Evolutionary conservation across 30 jellyfish, hydroid and myxozoan species (phyloP).

Genomic region (Chrysaora quinquecirrha): DNA sequence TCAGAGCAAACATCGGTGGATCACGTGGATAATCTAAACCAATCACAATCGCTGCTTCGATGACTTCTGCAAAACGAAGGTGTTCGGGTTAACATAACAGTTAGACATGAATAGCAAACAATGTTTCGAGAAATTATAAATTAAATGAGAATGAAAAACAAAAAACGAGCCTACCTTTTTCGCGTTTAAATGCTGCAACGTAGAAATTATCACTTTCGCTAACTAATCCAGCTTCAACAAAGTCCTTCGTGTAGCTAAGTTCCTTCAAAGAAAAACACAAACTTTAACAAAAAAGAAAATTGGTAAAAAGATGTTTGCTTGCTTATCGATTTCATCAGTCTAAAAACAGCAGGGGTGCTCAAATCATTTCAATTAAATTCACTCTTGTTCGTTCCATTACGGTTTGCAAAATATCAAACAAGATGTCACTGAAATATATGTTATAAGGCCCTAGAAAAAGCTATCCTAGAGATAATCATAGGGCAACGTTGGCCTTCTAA

Average conservation of each 20-base stretch:
- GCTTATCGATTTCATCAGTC: background rate
- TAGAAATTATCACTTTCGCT: conserved; percentile 13
- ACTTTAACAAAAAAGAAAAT: background rate
- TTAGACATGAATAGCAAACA: background rate
- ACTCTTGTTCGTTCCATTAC: too few species aligned
- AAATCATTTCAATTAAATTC: too few species aligned
- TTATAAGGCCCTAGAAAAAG: too few species aligned
- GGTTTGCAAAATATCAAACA: too few species aligned
- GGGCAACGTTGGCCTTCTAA: background rate
- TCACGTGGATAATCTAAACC: conserved; percentile 72
- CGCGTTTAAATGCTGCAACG: conserved; percentile 17
- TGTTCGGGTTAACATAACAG: too few species aligned
- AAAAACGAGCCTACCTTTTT: conserved; percentile 54
- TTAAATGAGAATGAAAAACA: too few species aligned
- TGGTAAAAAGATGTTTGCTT: background rate
- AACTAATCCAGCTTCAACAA: conserved; percentile 12
- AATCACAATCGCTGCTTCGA: conserved; percentile 63
- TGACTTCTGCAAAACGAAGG: conserved; percentile 48
- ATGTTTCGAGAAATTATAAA: too few species aligned
- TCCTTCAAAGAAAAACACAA: background rate
- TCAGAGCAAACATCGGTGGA: conserved; percentile 71
- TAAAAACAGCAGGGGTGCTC: background rate
- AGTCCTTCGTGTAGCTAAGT: conserved; percentile 6
- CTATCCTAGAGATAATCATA: background rate
- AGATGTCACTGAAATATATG: too few species aligned